Conservation (phyloP, 2,113 vertebrate genomes). For the Planiliza haematocheilus region DNA sequence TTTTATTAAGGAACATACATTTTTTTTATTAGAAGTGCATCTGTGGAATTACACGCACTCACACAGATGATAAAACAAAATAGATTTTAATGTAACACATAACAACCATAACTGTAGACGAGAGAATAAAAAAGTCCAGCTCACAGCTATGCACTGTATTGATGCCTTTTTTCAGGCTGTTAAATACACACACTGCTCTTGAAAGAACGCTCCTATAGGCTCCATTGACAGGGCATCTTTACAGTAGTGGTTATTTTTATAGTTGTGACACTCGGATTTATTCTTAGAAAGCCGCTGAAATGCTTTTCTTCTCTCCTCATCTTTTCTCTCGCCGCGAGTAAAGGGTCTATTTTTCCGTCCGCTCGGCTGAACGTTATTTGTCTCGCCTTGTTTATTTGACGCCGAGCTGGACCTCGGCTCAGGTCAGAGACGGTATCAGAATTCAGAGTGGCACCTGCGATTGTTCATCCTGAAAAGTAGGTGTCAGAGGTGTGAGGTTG, state of each 20-base stretch:
- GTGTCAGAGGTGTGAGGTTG: conserved; percentile 30
- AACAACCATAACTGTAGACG: background rate
- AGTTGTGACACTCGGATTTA: conserved; percentile 18
- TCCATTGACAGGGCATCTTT: background rate
- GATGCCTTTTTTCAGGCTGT: background rate
- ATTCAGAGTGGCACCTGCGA: conserved; percentile 52
- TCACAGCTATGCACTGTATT: too few relatives aligned
- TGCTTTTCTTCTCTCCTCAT: background rate
- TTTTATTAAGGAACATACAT: background rate
- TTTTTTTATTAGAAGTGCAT: background rate
- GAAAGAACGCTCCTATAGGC: background rate
- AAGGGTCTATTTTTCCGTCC: conserved; percentile 24
- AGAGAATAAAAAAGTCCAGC: background rate
- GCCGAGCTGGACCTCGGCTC: conserved; percentile 15
- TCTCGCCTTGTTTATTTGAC: conserved; percentile 38
- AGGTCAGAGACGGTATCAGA: conserved; percentile 42
- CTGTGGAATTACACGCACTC: background rate
- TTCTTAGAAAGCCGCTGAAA: conserved; percentile 24
- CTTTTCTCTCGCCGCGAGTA: conserved; percentile 7
- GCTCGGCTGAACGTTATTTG: conserved; percentile 33
- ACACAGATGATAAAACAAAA: background rate
- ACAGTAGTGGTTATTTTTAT: conserved; percentile 14
- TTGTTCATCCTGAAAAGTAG: conserved; percentile 56
- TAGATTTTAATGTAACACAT: background rate
- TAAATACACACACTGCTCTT: background rate